Conservation (phyloP, 2,888 invertebrate species). For the Drosophila ochracea region DNA sequence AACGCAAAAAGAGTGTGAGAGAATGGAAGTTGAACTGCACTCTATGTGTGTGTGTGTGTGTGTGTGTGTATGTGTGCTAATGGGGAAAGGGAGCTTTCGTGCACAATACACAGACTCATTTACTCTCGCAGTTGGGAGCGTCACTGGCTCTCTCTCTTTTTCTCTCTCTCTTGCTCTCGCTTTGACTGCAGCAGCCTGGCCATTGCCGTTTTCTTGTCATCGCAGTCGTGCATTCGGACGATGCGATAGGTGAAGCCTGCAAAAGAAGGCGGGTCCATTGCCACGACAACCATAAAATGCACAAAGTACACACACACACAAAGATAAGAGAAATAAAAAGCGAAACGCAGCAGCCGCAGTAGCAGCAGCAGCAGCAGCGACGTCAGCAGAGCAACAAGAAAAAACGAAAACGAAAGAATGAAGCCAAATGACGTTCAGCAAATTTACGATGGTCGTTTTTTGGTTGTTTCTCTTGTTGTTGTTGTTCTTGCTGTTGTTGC, state of each 20-base stretch:
- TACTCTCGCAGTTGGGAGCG: conserved; percentile 9
- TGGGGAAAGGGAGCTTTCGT: conserved; percentile 12
- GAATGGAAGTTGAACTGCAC: conserved; percentile 30
- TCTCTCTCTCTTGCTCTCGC: conserved; percentile 24
- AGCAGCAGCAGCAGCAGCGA: conserved; percentile 28
- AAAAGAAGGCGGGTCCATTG: conserved; percentile 84
- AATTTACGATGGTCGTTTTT: conserved; percentile 53
- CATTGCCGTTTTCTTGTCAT: conserved; percentile 41
- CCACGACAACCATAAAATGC: conserved; percentile 78
- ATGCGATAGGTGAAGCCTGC: conserved; percentile 80
- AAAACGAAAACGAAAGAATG: conserved; percentile 11
- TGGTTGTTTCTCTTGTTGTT: conserved; percentile 5
- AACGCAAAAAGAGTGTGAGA: conserved; percentile 16
- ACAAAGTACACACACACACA: conserved; percentile 49
- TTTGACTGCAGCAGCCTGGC: conserved; percentile 35
- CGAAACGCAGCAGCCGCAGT: conserved; percentile 20
- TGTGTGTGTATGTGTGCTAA: background rate
- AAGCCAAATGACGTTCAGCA: conserved; percentile 56
- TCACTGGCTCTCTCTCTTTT: conserved; percentile 29
- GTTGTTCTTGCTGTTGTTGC: conserved; percentile 11
- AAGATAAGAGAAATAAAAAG: conserved; percentile 22
- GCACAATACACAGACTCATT: conserved; percentile 12
- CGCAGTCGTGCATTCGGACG: conserved; percentile 65
- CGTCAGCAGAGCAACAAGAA: conserved; percentile 32
- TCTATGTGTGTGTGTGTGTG: conserved; percentile 7